Evolutionary conservation across 2,888 invertebrate genomes (phyloP).

Genomic region (Torymus auratus): DNA sequence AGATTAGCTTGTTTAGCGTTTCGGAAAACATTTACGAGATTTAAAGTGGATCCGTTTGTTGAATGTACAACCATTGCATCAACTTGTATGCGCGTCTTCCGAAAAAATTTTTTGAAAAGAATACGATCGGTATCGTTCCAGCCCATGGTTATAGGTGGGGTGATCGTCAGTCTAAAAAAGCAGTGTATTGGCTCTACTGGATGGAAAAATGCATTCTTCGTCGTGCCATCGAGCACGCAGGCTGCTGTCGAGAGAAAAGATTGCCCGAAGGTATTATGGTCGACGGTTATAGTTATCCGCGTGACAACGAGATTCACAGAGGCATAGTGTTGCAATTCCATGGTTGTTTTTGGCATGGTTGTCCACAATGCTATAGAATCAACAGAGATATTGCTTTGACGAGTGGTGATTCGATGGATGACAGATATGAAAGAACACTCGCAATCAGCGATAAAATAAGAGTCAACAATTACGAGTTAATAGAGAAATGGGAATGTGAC

Average conservation of each 20-base stretch:
- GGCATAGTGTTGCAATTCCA: slow-evolving; percentile 41
- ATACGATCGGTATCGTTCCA: too few relatives aligned
- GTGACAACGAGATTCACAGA: slow-evolving; percentile 43
- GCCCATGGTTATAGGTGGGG: slow-evolving; percentile 61
- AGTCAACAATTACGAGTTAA: background rate
- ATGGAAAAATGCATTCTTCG: background rate
- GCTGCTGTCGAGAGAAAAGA: slow-evolving; percentile 53
- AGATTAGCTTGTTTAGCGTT: slow-evolving; percentile 59
- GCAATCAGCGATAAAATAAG: slow-evolving; percentile 21
- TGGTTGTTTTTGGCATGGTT: slow-evolving; percentile 45
- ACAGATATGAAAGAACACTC: slow-evolving; percentile 10
- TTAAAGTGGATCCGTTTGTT: slow-evolving; percentile 59
- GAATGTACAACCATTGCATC: slow-evolving; percentile 52
- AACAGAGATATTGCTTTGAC: background rate
- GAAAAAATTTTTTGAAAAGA: slow-evolving; percentile 61
- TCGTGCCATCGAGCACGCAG: too few relatives aligned
- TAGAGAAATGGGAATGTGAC: slow-evolving; percentile 33
- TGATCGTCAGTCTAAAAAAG: slow-evolving; percentile 45
- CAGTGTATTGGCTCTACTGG: background rate
- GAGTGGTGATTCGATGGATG: slow-evolving; percentile 9
- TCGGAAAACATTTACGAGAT: slow-evolving; percentile 56
- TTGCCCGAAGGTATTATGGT: slow-evolving; percentile 56
- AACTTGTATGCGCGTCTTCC: slow-evolving; percentile 34
- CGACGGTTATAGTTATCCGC: slow-evolving; percentile 3
- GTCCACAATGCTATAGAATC: slow-evolving; percentile 11